These are phyloP conservation scores for Anoplopoma fimbria DNA, from an alignment of 2,113 vertebrate species.

Conservation along the genomic window DNA sequence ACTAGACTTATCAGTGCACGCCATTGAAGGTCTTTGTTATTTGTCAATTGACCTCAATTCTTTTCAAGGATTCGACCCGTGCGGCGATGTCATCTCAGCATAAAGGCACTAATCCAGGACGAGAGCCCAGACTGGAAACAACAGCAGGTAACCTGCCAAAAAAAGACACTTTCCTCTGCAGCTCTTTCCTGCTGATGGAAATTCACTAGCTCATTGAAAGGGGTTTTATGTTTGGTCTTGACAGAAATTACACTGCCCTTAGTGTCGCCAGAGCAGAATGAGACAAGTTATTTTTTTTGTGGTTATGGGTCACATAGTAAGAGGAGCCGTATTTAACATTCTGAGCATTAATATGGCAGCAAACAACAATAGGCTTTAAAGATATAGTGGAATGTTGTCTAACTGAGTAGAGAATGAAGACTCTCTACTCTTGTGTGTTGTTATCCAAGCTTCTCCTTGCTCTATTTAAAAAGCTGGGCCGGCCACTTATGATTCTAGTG, in stretches of 20 bases:
- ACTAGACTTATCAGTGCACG: conserved; percentile 61
- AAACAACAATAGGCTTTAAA: background rate
- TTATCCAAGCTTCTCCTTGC: background rate
- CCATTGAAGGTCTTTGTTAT: conserved; percentile 38
- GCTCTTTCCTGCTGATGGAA: conserved; percentile 28
- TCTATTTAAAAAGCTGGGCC: background rate
- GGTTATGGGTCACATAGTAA: background rate
- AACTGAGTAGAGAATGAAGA: background rate
- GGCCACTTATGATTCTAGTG: background rate
- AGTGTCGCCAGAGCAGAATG: background rate
- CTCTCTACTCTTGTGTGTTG: background rate
- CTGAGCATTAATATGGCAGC: background rate
- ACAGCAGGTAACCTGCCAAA: conserved; percentile 38
- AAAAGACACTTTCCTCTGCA: conserved; percentile 21
- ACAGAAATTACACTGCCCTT: conserved; percentile 9
- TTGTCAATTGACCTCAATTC: conserved; percentile 58
- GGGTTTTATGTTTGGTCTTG: background rate
- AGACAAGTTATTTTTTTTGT: background rate
- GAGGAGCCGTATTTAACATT: background rate
- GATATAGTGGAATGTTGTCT: background rate
- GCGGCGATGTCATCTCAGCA: background rate
- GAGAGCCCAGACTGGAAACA: background rate
- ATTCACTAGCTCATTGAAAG: background rate
- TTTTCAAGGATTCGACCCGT: conserved; percentile 50
- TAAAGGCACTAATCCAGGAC: conserved; percentile 14